Percentiles rank a stretch among this genome's conserved stretches.
These are phyloP conservation scores for Ceratosolen fusciceps DNA, from an alignment of 1,140 invertebrate species.

Conservation along the genomic window DNA sequence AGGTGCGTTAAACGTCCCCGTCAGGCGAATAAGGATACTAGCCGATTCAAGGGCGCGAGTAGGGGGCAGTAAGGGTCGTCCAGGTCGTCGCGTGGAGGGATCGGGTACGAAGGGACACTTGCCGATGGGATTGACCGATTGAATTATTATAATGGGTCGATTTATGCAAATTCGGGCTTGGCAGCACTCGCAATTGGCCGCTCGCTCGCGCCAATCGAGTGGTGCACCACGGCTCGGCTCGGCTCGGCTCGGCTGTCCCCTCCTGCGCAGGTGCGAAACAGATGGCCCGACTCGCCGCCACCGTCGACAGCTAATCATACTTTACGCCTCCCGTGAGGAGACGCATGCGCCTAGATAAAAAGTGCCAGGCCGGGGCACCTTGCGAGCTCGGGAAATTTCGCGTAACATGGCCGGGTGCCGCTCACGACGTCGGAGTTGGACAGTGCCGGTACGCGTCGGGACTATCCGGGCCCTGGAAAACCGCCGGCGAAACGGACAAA, in stretches of 20 bases:
- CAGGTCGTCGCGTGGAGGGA: no score
- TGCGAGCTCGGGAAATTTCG: constrained; percentile 30
- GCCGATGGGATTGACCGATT: constrained; percentile 13
- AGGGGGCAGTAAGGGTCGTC: no score
- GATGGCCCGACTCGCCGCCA: constrained; percentile 59
- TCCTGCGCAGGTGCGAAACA: constrained; percentile 66
- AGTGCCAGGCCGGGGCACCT: constrained; percentile 6
- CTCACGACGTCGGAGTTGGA: background rate
- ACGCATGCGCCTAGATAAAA: background rate
- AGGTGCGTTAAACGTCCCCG: no score
- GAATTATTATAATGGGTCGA: constrained; percentile 45
- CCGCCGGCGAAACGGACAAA: background rate
- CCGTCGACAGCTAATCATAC: constrained; percentile 39
- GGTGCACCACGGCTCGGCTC: background rate
- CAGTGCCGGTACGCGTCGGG: no score
- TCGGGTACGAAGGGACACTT: background rate
- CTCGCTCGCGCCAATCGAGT: constrained; percentile 34
- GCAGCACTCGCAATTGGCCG: background rate
- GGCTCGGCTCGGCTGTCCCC: background rate
- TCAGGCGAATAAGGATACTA: no score
- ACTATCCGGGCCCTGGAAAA: background rate
- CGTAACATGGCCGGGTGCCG: background rate
- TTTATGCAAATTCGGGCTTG: constrained; percentile 38
- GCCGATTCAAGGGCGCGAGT: no score
- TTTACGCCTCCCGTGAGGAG: constrained; percentile 15